phyloP scores from a whole-genome alignment of 2,113 vertebrate genomes.

The Manacus vitellinus region DNA sequence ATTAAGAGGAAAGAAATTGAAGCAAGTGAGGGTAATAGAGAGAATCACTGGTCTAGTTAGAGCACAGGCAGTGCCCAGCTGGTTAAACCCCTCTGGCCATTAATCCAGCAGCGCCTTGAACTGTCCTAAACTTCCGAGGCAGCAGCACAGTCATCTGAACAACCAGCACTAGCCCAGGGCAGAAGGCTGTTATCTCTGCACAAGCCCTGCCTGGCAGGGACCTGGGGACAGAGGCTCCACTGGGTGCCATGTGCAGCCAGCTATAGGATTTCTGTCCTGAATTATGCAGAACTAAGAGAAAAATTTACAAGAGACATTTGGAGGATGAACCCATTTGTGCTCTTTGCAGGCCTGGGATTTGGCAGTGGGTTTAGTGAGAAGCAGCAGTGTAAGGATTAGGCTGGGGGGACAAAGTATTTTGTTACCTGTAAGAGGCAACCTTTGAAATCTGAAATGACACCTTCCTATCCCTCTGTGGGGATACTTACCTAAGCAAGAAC shows the following conservation, averaged over 20 bases:
- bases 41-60: neutral
- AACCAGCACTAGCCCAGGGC: neutral
- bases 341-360: neutral
- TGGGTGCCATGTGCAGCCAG: neutral
- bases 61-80: neutral
- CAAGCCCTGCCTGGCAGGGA: neutral
- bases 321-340: neutral
- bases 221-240: neutral
- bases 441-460: neutral
- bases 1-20: neutral
- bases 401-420: neutral
- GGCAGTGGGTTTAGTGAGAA: neutral
- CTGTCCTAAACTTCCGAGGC: neutral
- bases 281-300: neutral
- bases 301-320: neutral
- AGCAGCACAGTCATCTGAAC: neutral
- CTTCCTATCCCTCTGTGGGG: neutral
- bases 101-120: neutral
- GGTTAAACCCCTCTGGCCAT: neutral
- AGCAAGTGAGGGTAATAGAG: neutral
- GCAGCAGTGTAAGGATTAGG: neutral
- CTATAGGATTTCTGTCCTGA: neutral
- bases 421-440: neutral
- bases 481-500: neutral
- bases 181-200: neutral